Percentiles rank a stretch among this genome's conserved stretches.
Evolutionary conservation across 1,140 invertebrate species (phyloP).

Genomic region (Eupristina koningsbergeri): DNA sequence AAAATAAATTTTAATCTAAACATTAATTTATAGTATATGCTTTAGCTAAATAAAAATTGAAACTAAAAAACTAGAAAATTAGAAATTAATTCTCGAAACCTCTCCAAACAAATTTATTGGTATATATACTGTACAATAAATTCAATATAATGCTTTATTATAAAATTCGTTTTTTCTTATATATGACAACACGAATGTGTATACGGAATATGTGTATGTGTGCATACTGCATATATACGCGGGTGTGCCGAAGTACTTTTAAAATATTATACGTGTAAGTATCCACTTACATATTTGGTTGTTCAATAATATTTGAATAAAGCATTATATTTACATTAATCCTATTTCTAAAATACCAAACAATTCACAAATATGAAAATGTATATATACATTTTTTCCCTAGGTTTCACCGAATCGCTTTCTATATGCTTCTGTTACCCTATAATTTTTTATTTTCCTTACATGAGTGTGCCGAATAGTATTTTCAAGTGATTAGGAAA

Average conservation of each 20-base stretch:
- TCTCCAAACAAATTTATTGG: slow-evolving; percentile 14
- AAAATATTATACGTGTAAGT: not conserved
- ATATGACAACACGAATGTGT: not conserved
- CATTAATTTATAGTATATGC: too few relatives aligned
- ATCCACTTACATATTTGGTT: not conserved
- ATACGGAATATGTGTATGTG: not conserved
- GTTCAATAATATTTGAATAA: not conserved
- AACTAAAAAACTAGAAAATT: too few relatives aligned
- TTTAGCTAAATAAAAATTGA: not conserved
- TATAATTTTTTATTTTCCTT: not conserved
- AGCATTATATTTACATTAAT: slow-evolving; percentile 6
- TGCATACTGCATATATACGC: not conserved
- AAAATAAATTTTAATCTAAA: too few relatives aligned
- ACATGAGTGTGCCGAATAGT: slow-evolving; percentile 5
- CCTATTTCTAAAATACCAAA: not conserved
- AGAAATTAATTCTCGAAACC: slow-evolving; percentile 13
- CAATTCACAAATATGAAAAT: not conserved
- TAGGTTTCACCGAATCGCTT: slow-evolving; percentile 31
- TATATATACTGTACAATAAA: not conserved
- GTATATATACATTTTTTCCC: not conserved
- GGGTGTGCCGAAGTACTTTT: not conserved
- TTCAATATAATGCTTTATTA: slow-evolving; percentile 12
- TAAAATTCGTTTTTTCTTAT: not conserved
- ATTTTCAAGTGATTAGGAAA: too few relatives aligned
- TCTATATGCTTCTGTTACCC: slow-evolving; percentile 12